Conservation (phyloP, 2,113 vertebrate species). For the Dipodomys ordii region DNA sequence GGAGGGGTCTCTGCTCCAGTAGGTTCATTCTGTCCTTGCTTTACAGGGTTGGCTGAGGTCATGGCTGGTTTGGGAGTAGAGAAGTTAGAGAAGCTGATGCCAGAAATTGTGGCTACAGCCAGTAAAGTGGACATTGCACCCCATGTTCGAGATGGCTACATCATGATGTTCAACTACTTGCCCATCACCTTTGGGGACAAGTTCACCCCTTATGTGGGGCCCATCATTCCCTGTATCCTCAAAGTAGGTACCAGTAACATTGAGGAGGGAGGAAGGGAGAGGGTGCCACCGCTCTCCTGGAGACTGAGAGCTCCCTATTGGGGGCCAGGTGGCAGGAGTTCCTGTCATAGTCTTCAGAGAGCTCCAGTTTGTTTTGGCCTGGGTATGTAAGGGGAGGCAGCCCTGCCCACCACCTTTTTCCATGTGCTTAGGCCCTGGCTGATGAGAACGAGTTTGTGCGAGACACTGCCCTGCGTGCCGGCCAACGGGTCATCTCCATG, state of each 20-base stretch:
- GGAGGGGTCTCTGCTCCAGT: background rate
- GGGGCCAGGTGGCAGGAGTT: background rate
- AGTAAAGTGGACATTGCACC: conserved; percentile 98
- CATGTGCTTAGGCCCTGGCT: conserved; percentile 93
- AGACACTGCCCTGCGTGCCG: conserved; percentile 96
- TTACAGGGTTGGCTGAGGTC: conserved; percentile 96
- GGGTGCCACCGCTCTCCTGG: background rate
- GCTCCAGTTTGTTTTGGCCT: background rate
- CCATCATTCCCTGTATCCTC: conserved; percentile 98
- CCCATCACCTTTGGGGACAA: conserved; percentile 98
- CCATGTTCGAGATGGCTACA: conserved; percentile 98
- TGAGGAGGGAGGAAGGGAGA: background rate
- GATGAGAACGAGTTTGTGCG: conserved; percentile 99
- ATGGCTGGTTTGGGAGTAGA: conserved; percentile 98
- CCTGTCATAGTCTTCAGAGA: background rate
- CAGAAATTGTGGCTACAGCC: conserved; percentile 97
- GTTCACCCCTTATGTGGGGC: conserved; percentile 98
- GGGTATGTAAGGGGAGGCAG: background rate
- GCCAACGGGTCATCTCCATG: conserved; percentile 98
- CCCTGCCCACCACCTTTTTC: background rate
- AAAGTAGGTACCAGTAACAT: conserved; percentile 90
- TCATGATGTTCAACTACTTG: conserved; percentile 99
- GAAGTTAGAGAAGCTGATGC: conserved; percentile 99
- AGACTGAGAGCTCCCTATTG: background rate
- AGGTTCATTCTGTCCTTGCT: background rate